Evolutionary conservation across 2,113 vertebrate genomes (phyloP).

Genomic region (Oncorhynchus kisutch): DNA sequence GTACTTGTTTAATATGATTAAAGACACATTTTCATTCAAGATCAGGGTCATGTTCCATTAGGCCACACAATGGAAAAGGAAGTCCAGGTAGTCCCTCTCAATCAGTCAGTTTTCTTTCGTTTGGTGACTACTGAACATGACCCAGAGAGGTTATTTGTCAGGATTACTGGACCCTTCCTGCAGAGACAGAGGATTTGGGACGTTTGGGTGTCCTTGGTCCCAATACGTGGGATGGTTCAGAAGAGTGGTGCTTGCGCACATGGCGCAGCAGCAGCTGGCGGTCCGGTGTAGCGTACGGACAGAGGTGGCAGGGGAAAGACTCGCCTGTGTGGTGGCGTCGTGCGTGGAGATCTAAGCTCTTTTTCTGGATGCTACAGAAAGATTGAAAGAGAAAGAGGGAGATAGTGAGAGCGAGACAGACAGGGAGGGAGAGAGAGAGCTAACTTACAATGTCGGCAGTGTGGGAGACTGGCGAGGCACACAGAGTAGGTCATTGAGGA

Average conservation of each 20-base stretch:
- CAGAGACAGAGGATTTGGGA: background rate
- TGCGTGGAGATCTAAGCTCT: conserved; percentile 74
- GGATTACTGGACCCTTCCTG: background rate
- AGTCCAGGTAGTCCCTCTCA: too few species aligned
- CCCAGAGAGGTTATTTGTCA: too few species aligned
- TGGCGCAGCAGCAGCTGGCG: conserved; percentile 67
- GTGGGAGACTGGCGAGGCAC: too few species aligned
- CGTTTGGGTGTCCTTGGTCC: background rate
- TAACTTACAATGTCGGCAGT: too few species aligned
- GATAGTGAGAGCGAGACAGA: background rate
- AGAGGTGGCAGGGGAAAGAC: conserved; percentile 68
- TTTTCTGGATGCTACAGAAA: conserved; percentile 72
- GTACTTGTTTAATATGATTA: too few species aligned
- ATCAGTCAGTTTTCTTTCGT: too few species aligned
- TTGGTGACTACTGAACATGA: too few species aligned
- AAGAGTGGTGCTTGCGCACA: conserved; percentile 59
- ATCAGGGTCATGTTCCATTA: too few species aligned
- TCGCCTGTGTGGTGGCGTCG: conserved; percentile 65
- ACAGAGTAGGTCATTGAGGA: background rate
- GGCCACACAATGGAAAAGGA: too few species aligned
- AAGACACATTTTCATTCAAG: too few species aligned
- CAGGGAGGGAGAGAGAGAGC: too few species aligned
- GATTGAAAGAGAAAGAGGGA: background rate
- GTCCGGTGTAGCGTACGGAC: conserved; percentile 66
- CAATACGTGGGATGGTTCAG: conserved; percentile 16